Evolutionary conservation across 1,140 invertebrate species (phyloP).

Genomic region (Ceratitis capitata): DNA sequence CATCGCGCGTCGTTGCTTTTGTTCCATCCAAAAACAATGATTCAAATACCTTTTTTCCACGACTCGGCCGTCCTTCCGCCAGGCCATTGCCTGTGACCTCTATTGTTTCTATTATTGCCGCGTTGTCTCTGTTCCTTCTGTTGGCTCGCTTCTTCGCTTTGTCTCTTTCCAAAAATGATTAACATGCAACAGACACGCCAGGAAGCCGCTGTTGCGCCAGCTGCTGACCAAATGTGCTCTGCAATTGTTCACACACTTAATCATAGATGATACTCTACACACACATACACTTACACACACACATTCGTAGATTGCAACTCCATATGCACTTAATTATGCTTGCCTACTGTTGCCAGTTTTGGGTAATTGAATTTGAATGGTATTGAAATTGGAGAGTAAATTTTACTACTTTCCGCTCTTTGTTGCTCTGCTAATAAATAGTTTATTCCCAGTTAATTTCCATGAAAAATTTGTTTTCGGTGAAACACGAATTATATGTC

Average conservation of each 20-base stretch:
- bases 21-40: not conserved
- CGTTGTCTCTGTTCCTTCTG: not conserved
- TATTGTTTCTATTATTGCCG: not conserved
- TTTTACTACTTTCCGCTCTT: not conserved
- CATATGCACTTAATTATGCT: not conserved
- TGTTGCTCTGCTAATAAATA: too few species aligned
- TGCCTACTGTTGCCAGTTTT: not conserved
- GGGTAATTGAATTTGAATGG: slow-evolving; percentile 23
- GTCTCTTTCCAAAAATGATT: not conserved
- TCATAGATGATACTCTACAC: not conserved
- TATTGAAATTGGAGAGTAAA: not conserved
- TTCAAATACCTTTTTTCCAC: not conserved
- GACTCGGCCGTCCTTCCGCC: too few species aligned
- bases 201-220: slow-evolving; percentile 13
- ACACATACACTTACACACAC: not conserved
- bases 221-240: slow-evolving; percentile 15
- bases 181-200: slow-evolving; percentile 24
- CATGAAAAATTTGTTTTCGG: not conserved
- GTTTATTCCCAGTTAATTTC: not conserved
- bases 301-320: too few species aligned
- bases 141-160: not conserved
- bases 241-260: slow-evolving; percentile 19
- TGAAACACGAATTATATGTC: too few species aligned
- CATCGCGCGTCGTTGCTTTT: not conserved
- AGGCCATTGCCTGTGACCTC: not conserved